phyloP scores from a whole-genome alignment of 2,113 vertebrate species.

The Xenopus borealis region DNA sequence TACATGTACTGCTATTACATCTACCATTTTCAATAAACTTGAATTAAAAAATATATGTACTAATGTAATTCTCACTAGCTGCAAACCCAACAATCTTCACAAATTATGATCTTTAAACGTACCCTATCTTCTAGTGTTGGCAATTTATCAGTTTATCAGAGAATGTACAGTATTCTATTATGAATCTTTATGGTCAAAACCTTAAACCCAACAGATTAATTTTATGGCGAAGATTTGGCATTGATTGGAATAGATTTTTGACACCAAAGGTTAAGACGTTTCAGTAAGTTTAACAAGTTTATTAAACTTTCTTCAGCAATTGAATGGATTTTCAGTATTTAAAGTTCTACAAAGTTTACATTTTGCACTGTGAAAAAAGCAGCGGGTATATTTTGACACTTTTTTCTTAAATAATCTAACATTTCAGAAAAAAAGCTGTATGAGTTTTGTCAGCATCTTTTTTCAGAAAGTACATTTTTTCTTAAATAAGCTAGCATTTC shows the following conservation, averaged over 20 bases:
- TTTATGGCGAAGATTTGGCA: constrained; percentile 54
- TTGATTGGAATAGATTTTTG: constrained; percentile 52
- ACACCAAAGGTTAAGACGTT: constrained; percentile 41
- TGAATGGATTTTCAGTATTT: constrained; percentile 1
- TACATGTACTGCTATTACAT: no score
- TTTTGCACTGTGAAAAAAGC: no score
- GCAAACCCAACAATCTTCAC: neutral
- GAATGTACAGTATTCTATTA: constrained; percentile 52
- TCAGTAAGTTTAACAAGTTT: constrained; percentile 45
- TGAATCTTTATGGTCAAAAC: constrained; percentile 53
- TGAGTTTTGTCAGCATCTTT: no score
- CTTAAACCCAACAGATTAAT: constrained; percentile 59
- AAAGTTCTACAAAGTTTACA: neutral
- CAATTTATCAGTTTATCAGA: constrained; percentile 49
- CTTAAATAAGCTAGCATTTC: no score
- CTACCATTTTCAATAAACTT: no score
- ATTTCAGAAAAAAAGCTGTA: no score
- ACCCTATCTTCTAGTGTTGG: constrained; percentile 13
- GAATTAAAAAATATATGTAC: no score
- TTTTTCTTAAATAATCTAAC: no score
- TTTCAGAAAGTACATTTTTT: no score
- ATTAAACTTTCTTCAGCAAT: constrained; percentile 35
- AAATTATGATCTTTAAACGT: constrained; percentile 52
- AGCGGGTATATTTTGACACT: no score
- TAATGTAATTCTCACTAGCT: no score